Evolutionary conservation across 2,888 invertebrate genomes (phyloP).

Genomic region (Chymomyza amoena): DNA sequence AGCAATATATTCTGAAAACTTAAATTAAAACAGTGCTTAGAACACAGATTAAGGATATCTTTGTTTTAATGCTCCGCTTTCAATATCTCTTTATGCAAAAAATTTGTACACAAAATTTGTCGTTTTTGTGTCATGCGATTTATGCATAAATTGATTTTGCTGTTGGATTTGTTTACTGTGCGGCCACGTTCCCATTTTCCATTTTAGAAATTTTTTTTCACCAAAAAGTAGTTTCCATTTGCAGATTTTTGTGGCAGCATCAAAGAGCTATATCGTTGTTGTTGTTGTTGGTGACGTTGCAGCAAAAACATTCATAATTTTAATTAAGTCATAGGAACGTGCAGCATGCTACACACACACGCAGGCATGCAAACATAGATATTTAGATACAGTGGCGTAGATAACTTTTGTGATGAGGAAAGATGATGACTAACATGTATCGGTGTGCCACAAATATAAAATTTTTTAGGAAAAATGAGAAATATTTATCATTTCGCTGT

Average conservation of each 20-base stretch:
- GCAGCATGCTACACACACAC: constrained; percentile 23
- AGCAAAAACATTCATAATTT: constrained; percentile 55
- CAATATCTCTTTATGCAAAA: neutral
- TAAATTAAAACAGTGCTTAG: no score
- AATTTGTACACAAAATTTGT: constrained; percentile 17
- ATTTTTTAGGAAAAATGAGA: no score
- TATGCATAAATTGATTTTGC: constrained; percentile 60
- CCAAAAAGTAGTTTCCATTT: constrained; percentile 47
- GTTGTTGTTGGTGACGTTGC: constrained; percentile 6
- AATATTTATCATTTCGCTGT: no score
- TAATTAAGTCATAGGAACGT: constrained; percentile 58
- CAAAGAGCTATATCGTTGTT: neutral
- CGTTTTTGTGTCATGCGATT: constrained; percentile 52
- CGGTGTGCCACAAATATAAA: no score
- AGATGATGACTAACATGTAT: no score
- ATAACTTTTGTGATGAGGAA: no score
- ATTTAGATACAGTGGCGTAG: neutral
- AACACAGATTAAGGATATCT: neutral
- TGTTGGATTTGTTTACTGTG: constrained; percentile 18
- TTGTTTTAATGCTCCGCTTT: neutral
- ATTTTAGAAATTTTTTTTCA: neutral
- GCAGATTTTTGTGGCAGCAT: constrained; percentile 11
- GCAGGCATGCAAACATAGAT: constrained; percentile 18
- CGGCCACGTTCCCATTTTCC: neutral
- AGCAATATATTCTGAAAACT: no score